phyloP scores from a whole-genome alignment of 2,797 vertebrate species.

The Pogoniulus pusillus region DNA sequence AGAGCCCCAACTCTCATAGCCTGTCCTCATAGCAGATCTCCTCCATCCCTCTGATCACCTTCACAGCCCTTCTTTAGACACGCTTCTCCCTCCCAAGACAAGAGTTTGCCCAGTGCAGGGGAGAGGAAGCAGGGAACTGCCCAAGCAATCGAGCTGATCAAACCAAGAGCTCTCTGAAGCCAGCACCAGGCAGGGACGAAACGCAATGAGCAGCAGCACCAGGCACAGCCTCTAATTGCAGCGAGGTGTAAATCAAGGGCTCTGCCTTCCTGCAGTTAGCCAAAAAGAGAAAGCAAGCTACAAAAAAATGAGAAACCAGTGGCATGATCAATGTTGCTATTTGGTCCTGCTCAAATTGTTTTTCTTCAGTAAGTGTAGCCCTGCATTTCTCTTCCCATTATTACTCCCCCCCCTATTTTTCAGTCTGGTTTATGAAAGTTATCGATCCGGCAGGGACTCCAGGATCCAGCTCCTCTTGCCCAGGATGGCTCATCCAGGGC shows the following conservation, averaged over 20 bases:
- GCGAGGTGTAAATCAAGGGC: not conserved
- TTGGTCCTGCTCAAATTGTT: constrained; percentile 57
- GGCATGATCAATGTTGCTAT: constrained; percentile 59
- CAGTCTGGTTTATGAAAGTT: constrained; percentile 70
- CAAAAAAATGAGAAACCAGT: constrained; percentile 14
- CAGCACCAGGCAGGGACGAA: not conserved
- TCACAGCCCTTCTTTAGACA: too few relatives aligned
- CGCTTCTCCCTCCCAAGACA: too few relatives aligned
- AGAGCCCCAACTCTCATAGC: too few relatives aligned
- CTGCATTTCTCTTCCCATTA: constrained; percentile 45
- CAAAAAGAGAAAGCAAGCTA: not conserved
- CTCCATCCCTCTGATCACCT: too few relatives aligned
- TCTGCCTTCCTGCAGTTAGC: not conserved
- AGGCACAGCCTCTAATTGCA: not conserved
- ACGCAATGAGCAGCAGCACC: not conserved
- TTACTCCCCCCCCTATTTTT: constrained; percentile 62
- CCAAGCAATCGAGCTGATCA: not conserved
- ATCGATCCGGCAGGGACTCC: constrained; percentile 60
- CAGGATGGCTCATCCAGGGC: constrained; percentile 30
- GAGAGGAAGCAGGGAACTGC: not conserved
- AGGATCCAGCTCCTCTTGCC: constrained; percentile 15
- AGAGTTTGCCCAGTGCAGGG: not conserved
- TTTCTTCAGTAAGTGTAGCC: constrained; percentile 52
- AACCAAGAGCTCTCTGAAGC: not conserved
- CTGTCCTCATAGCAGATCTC: too few relatives aligned